Evolutionary conservation across 2,888 invertebrate species (phyloP), one percentile per base, ranked within the genome.

Genomic region (Spodoptera picta): DNA sequence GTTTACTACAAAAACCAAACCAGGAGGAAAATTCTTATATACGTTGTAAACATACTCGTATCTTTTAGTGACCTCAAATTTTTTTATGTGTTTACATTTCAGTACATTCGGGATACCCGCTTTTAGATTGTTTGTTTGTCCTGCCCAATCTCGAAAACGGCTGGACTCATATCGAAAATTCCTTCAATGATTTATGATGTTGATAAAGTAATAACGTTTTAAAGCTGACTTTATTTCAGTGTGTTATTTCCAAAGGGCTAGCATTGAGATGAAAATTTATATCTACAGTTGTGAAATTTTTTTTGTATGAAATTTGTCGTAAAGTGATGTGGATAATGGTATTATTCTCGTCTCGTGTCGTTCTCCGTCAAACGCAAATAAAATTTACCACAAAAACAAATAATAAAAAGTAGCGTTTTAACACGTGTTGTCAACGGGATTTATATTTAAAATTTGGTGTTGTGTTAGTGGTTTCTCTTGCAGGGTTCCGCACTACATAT

Each of bases 331-430:
- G 52, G 50, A 68, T 56, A 66, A 70, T 31, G 42, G 41, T 57
- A 54, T 51, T 60, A 64, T 61, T 60, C 47, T 51, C n/a, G 12
- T 46, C 48, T 12, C 60, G 46, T 23, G 55, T 10, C 41, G 59
- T 60, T 6, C 9, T 9, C 36, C 36, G 64, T 60, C 63, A 65
- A 48, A 51, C 23, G 14, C 27, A 55, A 61, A 71, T 52, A 69
- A 74, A 65, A 74, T 60, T 36, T 53, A 65, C 42, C 61, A 64
- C 69, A 58, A 75, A 76, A 79, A 79, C 77, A 79, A 79, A 79
- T 71, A 79, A 75, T 80, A 80, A 80, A 78, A 72, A 47, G 70
- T 56, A 60, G 43, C 51, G 50, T 70, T 69, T 65, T 60, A 67
- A 61, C 54, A 55, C 41, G 61, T 61, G 68, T 57, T 72, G 80